These are phyloP conservation scores for Phragmatobia fuliginosa DNA, from an alignment of 2,888 invertebrate species.

Conservation along the genomic window DNA sequence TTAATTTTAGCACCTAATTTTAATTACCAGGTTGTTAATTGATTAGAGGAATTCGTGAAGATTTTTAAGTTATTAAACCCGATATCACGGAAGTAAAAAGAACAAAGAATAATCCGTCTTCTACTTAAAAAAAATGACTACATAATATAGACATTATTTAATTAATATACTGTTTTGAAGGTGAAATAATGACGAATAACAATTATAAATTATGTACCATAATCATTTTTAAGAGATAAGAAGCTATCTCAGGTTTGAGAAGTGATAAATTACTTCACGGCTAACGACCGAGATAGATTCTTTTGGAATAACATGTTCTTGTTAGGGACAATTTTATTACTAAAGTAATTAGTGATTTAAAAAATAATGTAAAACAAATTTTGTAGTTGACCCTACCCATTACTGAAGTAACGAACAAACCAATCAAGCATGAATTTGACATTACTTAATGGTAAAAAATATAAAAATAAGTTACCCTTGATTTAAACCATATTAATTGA, in stretches of 20 bases:
- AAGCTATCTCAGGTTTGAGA: constrained; percentile 22
- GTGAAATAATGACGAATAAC: background rate
- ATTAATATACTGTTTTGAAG: background rate
- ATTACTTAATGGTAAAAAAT: no score
- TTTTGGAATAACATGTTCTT: background rate
- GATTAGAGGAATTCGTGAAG: no score
- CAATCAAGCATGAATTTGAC: background rate
- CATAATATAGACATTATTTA: background rate
- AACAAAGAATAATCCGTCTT: background rate
- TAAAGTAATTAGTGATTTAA: background rate
- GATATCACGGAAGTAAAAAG: background rate
- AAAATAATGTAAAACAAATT: background rate
- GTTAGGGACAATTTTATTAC: background rate
- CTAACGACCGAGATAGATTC: background rate
- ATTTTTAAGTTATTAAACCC: background rate
- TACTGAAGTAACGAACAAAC: background rate
- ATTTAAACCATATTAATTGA: background rate
- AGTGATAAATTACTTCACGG: constrained; percentile 20
- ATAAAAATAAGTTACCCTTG: background rate
- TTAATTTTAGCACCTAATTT: no score
- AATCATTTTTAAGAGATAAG: constrained; percentile 23
- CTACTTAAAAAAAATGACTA: background rate
- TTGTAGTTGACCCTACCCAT: background rate
- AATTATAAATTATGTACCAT: background rate
- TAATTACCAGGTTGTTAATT: background rate